A percentile compares a stretch with the other conserved stretches of the same genome.
These are phyloP conservation scores for Lonchura striata DNA, from an alignment of 2,113 vertebrate genomes.

Conservation along the genomic window DNA sequence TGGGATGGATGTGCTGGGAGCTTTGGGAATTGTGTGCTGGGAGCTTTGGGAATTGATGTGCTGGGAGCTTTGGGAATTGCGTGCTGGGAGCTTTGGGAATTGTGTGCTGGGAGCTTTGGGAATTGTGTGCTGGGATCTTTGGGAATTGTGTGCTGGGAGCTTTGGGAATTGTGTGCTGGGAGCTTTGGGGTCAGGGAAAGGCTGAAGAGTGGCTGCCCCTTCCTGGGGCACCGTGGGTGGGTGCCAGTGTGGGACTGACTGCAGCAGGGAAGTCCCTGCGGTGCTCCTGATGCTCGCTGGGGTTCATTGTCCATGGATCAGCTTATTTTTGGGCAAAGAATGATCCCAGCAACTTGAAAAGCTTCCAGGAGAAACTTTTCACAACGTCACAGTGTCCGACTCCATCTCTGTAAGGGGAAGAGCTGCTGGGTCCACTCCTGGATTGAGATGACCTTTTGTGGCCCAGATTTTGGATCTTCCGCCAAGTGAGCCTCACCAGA, in stretches of 20 bases:
- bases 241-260: not conserved
- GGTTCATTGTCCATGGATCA: not conserved
- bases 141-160: too few relatives aligned
- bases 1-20: too few relatives aligned
- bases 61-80: too few relatives aligned
- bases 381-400: accelerated
- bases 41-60: too few relatives aligned
- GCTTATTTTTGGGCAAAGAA: not conserved
- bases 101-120: too few relatives aligned
- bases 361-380: not conserved
- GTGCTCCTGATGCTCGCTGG: accelerated
- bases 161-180: not conserved
- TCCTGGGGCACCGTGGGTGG: accelerated
- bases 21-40: too few relatives aligned
- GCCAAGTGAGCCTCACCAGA: not conserved
- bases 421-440: not conserved
- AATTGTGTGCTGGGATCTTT: too few relatives aligned
- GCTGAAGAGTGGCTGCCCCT: not conserved
- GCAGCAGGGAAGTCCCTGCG: not conserved
- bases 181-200: not conserved
- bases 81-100: too few relatives aligned
- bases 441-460: not conserved
- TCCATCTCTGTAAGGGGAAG: not conserved
- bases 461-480: not conserved
- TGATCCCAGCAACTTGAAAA: not conserved